A percentile compares a stretch with the other conserved stretches of the same genome.
Evolutionary conservation across 1,140 invertebrate genomes (phyloP).

Genomic region (Brachionus sp.): DNA sequence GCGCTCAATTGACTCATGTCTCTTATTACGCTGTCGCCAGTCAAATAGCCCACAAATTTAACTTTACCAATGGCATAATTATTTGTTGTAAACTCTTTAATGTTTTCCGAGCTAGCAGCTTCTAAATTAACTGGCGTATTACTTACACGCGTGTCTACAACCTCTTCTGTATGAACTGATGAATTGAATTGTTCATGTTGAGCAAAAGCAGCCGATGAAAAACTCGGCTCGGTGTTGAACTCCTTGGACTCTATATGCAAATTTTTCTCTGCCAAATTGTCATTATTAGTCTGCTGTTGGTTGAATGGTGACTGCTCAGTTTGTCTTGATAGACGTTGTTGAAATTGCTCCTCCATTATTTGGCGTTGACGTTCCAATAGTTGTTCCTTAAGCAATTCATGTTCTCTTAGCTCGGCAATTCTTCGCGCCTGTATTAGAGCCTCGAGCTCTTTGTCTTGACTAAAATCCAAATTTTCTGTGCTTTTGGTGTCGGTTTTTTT

Average conservation of each 20-base stretch:
- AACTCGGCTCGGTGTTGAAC: background rate
- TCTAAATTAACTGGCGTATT: background rate
- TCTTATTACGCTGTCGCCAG: background rate
- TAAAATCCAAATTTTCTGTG: background rate
- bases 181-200: background rate
- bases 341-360: background rate
- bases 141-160: background rate
- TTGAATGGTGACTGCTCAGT: background rate
- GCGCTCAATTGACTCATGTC: background rate
- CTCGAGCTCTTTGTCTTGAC: background rate
- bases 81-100: background rate
- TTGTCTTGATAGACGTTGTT: background rate
- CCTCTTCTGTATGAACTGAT: background rate
- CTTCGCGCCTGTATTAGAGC: background rate
- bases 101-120: background rate
- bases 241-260: background rate
- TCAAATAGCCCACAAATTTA: slow-evolving; percentile 22
- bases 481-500: slow-evolving; percentile 9
- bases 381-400: background rate
- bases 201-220: background rate
- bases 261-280: background rate
- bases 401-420: background rate
- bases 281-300: background rate
- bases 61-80: background rate
- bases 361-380: slow-evolving; percentile 1